These are phyloP conservation scores for Pachydiplax longipennis DNA, from an alignment of 2,888 invertebrate genomes.

Conservation along the genomic window DNA sequence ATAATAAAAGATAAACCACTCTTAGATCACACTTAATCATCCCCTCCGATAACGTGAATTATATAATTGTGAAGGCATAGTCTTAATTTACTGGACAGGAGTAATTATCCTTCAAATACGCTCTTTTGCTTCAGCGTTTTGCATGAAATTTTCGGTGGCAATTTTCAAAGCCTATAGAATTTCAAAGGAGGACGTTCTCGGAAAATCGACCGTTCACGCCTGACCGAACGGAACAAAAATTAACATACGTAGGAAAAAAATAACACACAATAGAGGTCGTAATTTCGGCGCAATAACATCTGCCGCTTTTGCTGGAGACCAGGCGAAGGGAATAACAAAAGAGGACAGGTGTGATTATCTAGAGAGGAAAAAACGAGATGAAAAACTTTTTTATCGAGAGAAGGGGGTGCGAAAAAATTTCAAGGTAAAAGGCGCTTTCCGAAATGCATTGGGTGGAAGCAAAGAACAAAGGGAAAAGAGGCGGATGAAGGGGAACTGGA, in stretches of 20 bases:
- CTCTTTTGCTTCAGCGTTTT: no score
- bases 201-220: not conserved
- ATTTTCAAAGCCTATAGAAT: no score
- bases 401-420: not conserved
- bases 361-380: not conserved
- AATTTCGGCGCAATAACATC: not conserved
- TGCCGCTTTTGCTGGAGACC: not conserved
- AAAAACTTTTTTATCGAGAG: not conserved
- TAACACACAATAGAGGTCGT: not conserved
- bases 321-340: not conserved
- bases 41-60: no score
- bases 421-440: not conserved
- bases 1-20: no score
- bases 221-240: not conserved
- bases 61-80: no score
- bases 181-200: no score
- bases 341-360: not conserved
- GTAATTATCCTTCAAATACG: no score
- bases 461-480: not conserved
- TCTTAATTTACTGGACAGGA: no score
- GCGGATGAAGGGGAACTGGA: not conserved
- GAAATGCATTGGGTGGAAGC: not conserved
- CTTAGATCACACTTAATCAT: no score
- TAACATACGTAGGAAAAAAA: not conserved
- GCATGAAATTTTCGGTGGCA: no score